Conservation (phyloP, 2,888 invertebrate species). For the Onthophagus sagittarius region DNA sequence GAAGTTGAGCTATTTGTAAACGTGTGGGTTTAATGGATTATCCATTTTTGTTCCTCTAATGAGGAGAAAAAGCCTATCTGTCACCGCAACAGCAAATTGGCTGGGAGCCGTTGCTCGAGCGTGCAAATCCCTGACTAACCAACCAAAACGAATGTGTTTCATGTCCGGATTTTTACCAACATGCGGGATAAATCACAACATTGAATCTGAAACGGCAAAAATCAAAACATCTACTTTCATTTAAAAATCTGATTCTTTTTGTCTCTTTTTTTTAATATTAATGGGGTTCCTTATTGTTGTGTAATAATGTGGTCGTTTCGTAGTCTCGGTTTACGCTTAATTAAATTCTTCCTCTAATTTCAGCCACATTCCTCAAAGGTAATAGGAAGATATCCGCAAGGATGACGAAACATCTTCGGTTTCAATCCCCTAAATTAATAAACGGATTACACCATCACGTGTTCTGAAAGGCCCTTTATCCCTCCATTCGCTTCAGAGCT, state of each 20-base stretch:
- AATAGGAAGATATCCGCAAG: not conserved
- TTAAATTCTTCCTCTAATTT: not conserved
- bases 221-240: not conserved
- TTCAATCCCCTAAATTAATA: not conserved
- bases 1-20: not conserved
- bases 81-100: not conserved
- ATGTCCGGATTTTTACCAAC: not conserved
- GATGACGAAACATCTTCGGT: not conserved
- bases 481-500: not conserved
- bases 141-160: not conserved
- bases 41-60: not conserved
- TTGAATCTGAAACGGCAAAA: not conserved
- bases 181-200: not conserved
- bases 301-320: not conserved
- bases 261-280: no score
- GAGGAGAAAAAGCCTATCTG: not conserved
- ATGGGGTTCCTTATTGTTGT: no score
- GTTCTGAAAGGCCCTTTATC: not conserved
- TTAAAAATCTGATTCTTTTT: no score
- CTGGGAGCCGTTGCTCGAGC: not conserved
- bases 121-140: not conserved
- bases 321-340: not conserved
- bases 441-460: not conserved
- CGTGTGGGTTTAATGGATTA: not conserved
- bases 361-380: not conserved